Evolutionary conservation across 1,140 invertebrate species (phyloP).

Genomic region (Eumaeus atala): DNA sequence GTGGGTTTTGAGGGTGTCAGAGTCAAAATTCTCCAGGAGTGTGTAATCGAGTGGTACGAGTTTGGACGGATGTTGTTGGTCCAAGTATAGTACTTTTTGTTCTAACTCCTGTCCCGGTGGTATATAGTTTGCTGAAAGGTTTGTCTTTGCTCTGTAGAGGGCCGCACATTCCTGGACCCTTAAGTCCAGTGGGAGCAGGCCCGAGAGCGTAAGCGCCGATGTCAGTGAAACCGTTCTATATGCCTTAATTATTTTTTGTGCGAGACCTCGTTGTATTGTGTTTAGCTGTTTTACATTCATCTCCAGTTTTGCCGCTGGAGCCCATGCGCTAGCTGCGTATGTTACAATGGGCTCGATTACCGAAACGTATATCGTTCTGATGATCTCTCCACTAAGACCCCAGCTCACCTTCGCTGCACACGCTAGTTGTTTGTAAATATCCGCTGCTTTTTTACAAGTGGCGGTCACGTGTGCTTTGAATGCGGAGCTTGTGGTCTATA

Average conservation of each 20-base stretch:
- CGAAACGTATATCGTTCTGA: conserved; percentile 26
- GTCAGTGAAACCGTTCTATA: conserved; percentile 24
- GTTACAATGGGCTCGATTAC: conserved; percentile 25
- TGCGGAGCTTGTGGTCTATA: conserved; percentile 9
- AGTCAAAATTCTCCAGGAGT: not conserved
- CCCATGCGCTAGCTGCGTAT: conserved; percentile 25
- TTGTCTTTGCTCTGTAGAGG: conserved; percentile 21
- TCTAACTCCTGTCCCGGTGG: conserved; percentile 14
- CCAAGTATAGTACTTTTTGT: not conserved
- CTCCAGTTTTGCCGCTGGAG: conserved; percentile 7
- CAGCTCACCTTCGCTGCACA: conserved; percentile 20
- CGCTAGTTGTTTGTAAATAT: conserved; percentile 22
- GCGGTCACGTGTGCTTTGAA: conserved; percentile 20
- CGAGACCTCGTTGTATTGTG: conserved; percentile 22
- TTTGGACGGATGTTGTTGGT: not conserved
- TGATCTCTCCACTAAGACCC: conserved; percentile 24
- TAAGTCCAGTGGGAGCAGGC: conserved; percentile 25
- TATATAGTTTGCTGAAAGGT: conserved; percentile 15
- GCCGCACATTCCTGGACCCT: conserved; percentile 21
- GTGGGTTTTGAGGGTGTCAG: not conserved
- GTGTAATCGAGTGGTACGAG: not conserved
- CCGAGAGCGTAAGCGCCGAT: conserved; percentile 19
- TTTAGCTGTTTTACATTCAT: conserved; percentile 11
- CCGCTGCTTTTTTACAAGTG: conserved; percentile 4
- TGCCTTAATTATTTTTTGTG: conserved; percentile 22